phyloP scores from a whole-genome alignment of 2,797 vertebrate species.

The Tragopan temminckii region DNA sequence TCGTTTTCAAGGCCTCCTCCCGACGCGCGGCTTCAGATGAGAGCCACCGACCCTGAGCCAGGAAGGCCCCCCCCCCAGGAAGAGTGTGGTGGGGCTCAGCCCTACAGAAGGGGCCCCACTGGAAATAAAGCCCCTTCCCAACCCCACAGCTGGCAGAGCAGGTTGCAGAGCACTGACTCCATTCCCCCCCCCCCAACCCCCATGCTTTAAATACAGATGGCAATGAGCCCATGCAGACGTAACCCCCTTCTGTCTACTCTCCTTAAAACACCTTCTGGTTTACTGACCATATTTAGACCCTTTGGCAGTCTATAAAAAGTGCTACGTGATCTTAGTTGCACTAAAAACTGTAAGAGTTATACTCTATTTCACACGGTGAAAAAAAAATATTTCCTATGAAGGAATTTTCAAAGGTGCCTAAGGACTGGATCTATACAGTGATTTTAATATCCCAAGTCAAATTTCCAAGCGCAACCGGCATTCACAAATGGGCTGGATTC shows the following conservation, averaged over 20 bases:
- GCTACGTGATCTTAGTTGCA: constrained; percentile 39
- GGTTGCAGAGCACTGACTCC: fast-evolving
- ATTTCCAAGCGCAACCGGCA: constrained; percentile 28
- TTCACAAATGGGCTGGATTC: background rate
- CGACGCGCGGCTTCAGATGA: background rate
- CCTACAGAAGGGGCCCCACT: background rate
- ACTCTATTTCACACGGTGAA: constrained; percentile 4
- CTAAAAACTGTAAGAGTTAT: constrained; percentile 10
- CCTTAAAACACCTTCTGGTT: constrained; percentile 57
- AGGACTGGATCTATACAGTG: constrained; percentile 6
- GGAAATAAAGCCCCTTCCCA: background rate
- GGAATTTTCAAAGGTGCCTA: constrained; percentile 27
- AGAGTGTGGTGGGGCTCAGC: background rate
- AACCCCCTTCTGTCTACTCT: constrained; percentile 6
- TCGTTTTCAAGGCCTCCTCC: constrained; percentile 72
- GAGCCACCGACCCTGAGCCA: fast-evolving
- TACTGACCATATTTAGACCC: constrained; percentile 55
- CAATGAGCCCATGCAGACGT: constrained; percentile 1
- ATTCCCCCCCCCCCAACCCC: background rate
- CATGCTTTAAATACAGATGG: constrained; percentile 11
- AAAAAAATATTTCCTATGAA: constrained; percentile 42
- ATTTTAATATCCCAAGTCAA: constrained; percentile 41
- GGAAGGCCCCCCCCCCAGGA: fast-evolving
- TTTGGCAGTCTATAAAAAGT: constrained; percentile 69
- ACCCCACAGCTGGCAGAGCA: background rate